Conservation (phyloP, 2,888 invertebrate genomes). For the Plebejus melissa region DNA sequence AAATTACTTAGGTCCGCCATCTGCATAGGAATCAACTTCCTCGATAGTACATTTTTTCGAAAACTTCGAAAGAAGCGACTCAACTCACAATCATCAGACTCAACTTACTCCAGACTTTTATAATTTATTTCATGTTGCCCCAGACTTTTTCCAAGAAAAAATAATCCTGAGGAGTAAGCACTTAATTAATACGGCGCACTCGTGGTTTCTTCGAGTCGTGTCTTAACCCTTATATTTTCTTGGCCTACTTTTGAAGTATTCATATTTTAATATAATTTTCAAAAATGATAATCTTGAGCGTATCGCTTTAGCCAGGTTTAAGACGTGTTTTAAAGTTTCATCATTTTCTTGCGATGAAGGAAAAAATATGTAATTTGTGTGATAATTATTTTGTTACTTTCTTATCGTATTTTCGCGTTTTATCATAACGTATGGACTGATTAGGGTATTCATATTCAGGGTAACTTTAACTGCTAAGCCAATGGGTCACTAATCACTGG, state of each 20-base stretch:
- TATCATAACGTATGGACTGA: too few relatives aligned
- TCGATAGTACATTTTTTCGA: too few relatives aligned
- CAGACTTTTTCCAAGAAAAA: constrained; percentile 11
- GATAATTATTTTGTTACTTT: neutral
- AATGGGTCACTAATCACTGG: too few relatives aligned
- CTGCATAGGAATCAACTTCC: too few relatives aligned
- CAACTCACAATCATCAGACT: neutral
- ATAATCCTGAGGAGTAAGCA: neutral
- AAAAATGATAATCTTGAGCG: neutral
- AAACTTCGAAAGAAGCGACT: neutral
- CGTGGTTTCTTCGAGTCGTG: neutral
- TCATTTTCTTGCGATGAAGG: neutral
- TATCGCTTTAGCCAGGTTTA: neutral
- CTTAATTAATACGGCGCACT: neutral
- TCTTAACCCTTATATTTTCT: constrained; percentile 1
- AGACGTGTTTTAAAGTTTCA: neutral
- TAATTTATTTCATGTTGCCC: neutral
- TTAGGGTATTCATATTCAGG: too few relatives aligned
- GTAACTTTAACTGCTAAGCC: too few relatives aligned
- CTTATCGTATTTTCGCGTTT: neutral
- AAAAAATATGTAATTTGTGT: neutral
- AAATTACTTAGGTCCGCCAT: too few relatives aligned
- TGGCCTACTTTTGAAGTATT: constrained; percentile 11
- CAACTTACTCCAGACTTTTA: neutral
- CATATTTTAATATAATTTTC: constrained; percentile 1